Percentiles rank a stretch among this genome's conserved stretches.
Conservation (phyloP, 2,113 vertebrate species). For the Perca schrenkii region DNA sequence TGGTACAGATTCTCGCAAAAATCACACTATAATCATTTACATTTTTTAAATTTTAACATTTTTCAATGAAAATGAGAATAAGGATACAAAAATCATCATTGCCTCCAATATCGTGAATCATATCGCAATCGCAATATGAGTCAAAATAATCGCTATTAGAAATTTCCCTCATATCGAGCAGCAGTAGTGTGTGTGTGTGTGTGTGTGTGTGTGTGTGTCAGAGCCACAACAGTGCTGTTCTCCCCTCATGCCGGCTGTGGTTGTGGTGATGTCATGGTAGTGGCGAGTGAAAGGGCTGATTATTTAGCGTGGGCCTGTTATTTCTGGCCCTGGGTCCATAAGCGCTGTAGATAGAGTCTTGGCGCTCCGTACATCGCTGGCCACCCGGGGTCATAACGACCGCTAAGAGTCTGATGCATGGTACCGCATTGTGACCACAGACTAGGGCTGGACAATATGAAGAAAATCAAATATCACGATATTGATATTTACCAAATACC, state of each 20-base stretch:
- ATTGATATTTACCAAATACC: too few species aligned
- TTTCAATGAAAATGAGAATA: too few species aligned
- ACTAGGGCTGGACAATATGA: not conserved
- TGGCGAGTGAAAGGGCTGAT: conserved; percentile 58
- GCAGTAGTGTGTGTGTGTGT: not conserved
- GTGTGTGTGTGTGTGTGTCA: conserved; percentile 12
- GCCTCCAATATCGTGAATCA: too few species aligned
- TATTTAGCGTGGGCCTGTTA: conserved; percentile 57
- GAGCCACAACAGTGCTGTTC: conserved; percentile 52
- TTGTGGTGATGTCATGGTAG: conserved; percentile 56
- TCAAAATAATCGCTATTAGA: too few species aligned
- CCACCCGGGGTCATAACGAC: conserved; percentile 48
- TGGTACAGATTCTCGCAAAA: too few species aligned
- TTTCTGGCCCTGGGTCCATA: conserved; percentile 58
- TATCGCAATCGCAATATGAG: too few species aligned
- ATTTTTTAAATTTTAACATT: too few species aligned
- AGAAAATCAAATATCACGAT: too few species aligned
- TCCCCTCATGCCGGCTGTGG: conserved; percentile 41
- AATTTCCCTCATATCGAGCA: too few species aligned
- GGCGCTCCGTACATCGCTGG: conserved; percentile 21
- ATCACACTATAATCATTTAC: too few species aligned
- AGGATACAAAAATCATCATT: too few species aligned
- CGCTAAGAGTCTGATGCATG: conserved; percentile 30
- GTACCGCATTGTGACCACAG: conserved; percentile 38
- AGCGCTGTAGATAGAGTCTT: conserved; percentile 40